Percentiles rank a stretch among this genome's conserved stretches.
Conservation (phyloP, 2,797 vertebrate genomes). For the Gambelia wislizenii region DNA sequence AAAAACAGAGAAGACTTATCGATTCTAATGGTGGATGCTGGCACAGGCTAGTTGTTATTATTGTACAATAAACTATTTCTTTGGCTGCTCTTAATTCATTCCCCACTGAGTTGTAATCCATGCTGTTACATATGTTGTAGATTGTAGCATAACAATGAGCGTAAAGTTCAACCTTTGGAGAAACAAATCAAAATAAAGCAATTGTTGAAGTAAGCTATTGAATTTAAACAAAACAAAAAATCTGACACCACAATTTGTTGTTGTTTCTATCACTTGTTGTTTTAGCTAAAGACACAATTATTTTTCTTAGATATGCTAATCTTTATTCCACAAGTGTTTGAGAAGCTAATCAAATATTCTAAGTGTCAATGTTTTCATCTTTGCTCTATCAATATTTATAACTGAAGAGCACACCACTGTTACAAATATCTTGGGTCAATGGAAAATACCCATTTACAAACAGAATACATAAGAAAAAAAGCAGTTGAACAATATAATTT, state of each 20-base stretch:
- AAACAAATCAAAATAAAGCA: constrained; percentile 59
- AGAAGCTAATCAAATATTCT: constrained; percentile 70
- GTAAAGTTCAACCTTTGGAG: constrained; percentile 44
- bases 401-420: constrained; percentile 64
- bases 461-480: constrained; percentile 52
- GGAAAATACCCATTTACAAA: constrained; percentile 69
- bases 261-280: constrained; percentile 18
- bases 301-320: constrained; percentile 47
- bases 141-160: constrained; percentile 26
- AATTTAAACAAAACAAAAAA: constrained; percentile 52
- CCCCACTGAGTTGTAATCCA: constrained; percentile 19
- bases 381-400: constrained; percentile 75
- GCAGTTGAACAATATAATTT: constrained; percentile 61
- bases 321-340: constrained; percentile 62
- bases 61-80: constrained; percentile 29
- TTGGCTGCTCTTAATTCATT: neutral
- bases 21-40: constrained; percentile 6
- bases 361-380: constrained; percentile 62
- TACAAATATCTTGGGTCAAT: constrained; percentile 67
- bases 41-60: constrained; percentile 14
- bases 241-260: constrained; percentile 27
- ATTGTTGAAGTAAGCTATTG: constrained; percentile 38
- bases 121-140: neutral
- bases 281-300: constrained; percentile 37
- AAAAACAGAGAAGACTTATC: constrained; percentile 23